Percentiles rank a stretch among this genome's conserved stretches.
phyloP scores from a whole-genome alignment of 2,113 vertebrate species.

The Prunella fulvescens region DNA sequence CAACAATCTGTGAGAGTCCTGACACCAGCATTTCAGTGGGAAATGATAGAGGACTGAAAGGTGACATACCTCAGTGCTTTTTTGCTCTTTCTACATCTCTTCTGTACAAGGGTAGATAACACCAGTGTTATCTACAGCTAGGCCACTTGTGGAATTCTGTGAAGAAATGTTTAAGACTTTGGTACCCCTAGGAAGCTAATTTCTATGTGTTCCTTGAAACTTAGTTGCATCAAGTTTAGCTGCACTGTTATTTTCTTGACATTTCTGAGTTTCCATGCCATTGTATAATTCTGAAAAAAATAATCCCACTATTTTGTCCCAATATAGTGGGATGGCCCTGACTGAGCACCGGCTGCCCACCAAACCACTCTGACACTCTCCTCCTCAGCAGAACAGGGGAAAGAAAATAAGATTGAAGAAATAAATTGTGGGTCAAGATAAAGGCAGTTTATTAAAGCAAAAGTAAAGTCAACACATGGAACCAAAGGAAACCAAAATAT shows the following conservation, averaged over 20 bases:
- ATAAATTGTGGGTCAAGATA: not conserved
- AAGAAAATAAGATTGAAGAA: not conserved
- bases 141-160: not conserved
- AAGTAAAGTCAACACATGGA: not conserved
- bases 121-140: not conserved
- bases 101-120: not conserved
- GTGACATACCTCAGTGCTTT: not conserved
- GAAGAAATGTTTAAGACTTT: not conserved
- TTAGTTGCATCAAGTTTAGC: not conserved
- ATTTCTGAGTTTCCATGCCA: not conserved
- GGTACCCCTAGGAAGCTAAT: not conserved
- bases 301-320: not conserved
- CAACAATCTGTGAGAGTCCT: not conserved
- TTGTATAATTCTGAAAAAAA: not conserved
- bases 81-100: not conserved
- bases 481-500: not conserved
- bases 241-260: not conserved
- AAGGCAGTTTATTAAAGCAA: not conserved
- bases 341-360: not conserved
- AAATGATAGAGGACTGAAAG: not conserved
- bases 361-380: not conserved
- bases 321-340: not conserved
- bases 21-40: not conserved
- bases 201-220: not conserved
- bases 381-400: not conserved